Evolutionary conservation across 2,888 invertebrate species (phyloP).

Genomic region (Epirrhoe tristata): DNA sequence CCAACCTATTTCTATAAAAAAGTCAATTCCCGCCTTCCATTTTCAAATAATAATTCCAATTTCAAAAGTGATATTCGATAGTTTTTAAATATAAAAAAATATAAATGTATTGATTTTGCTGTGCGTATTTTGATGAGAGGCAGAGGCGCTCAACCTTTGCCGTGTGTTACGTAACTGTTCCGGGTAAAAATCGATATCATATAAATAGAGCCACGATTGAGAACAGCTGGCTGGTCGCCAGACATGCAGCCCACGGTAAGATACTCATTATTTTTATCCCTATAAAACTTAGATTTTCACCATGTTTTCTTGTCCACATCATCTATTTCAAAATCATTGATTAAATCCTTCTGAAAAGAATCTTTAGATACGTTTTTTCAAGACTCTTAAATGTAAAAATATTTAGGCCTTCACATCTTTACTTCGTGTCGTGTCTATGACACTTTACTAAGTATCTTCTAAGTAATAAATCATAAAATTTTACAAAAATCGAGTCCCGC

Average conservation of each 20-base stretch:
- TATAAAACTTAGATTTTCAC: not conserved
- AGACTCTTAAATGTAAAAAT: too few relatives aligned
- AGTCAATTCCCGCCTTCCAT: slow-evolving; percentile 67
- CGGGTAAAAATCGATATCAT: slow-evolving; percentile 81
- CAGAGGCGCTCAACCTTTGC: slow-evolving; percentile 69
- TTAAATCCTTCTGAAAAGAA: too few relatives aligned
- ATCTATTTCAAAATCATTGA: too few relatives aligned
- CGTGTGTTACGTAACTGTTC: slow-evolving; percentile 79
- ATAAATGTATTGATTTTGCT: slow-evolving; percentile 48
- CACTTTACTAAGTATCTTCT: too few relatives aligned
- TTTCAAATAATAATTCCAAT: slow-evolving; percentile 39
- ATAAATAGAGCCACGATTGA: slow-evolving; percentile 78
- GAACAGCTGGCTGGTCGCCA: slow-evolving; percentile 80
- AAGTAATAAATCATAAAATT: too few relatives aligned
- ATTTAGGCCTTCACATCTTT: too few relatives aligned
- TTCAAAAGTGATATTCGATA: slow-evolving; percentile 20
- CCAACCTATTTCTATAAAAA: slow-evolving; percentile 59
- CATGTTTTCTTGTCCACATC: too few relatives aligned
- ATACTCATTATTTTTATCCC: slow-evolving; percentile 11
- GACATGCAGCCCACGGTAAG: slow-evolving; percentile 80
- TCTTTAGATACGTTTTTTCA: too few relatives aligned
- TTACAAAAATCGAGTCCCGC: too few relatives aligned
- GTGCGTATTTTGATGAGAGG: slow-evolving; percentile 64
- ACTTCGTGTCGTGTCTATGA: too few relatives aligned
- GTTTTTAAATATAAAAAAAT: slow-evolving; percentile 32